Percentiles rank a stretch among this genome's conserved stretches.
These are phyloP conservation scores for Hyles vespertilio DNA, from an alignment of 1,140 invertebrate genomes.

Conservation along the genomic window DNA sequence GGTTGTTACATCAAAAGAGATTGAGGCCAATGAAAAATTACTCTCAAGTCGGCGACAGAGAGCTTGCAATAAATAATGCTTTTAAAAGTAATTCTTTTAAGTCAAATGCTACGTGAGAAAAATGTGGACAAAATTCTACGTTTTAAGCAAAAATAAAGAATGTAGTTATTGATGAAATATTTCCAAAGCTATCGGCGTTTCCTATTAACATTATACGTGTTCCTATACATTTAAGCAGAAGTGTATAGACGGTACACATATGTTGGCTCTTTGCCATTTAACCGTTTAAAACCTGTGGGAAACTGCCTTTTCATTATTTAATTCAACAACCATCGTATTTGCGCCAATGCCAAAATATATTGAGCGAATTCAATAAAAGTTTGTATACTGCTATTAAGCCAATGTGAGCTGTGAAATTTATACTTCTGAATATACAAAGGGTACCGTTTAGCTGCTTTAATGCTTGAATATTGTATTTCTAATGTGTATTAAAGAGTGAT, in stretches of 20 bases:
- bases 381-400: slow-evolving; percentile 31
- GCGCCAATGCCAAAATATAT: slow-evolving; percentile 54
- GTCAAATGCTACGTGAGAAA: too few relatives aligned
- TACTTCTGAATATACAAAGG: slow-evolving; percentile 18
- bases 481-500: too few relatives aligned
- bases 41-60: too few relatives aligned
- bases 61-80: too few relatives aligned
- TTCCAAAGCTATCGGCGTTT: too few relatives aligned
- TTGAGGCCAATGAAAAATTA: slow-evolving; percentile 8
- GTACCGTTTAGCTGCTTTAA: not conserved
- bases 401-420: slow-evolving; percentile 21
- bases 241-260: slow-evolving; percentile 27
- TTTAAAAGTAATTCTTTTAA: too few relatives aligned
- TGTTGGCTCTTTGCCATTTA: slow-evolving; percentile 49
- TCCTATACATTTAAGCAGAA: not conserved
- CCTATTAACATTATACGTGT: slow-evolving; percentile 1
- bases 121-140: too few relatives aligned
- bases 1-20: slow-evolving; percentile 5
- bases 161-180: too few relatives aligned
- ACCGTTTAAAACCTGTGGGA: slow-evolving; percentile 53
- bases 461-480: too few relatives aligned
- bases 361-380: slow-evolving; percentile 42
- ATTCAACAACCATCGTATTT: slow-evolving; percentile 61
- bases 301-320: slow-evolving; percentile 60
- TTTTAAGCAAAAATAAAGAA: too few relatives aligned